phyloP scores from a whole-genome alignment of 2,888 invertebrate genomes.

The Lysandra coridon region DNA sequence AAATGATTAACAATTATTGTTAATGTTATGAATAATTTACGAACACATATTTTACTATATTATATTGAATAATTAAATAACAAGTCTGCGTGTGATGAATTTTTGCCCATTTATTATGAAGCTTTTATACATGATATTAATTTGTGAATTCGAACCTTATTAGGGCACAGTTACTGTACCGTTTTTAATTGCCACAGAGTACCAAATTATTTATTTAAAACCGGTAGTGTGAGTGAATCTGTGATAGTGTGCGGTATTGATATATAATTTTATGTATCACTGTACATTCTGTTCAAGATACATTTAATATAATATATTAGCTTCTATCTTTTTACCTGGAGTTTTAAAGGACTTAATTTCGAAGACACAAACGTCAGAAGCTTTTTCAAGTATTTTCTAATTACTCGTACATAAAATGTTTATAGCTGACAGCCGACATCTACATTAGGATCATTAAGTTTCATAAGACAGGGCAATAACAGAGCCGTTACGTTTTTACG shows the following conservation, averaged over 20 bases:
- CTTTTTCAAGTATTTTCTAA: background rate
- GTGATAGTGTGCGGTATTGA: no score
- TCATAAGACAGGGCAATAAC: background rate
- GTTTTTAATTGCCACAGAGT: no score
- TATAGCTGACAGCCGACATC: background rate
- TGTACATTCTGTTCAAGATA: no score
- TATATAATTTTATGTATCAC: no score
- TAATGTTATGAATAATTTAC: background rate
- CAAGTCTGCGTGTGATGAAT: background rate
- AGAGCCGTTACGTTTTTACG: background rate
- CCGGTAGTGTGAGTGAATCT: no score
- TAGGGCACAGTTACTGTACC: no score
- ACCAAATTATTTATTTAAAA: no score
- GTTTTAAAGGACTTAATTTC: no score
- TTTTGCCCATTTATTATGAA: background rate
- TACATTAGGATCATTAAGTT: constrained; percentile 12
- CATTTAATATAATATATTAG: no score
- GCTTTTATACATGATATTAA: no score
- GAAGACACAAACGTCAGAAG: background rate
- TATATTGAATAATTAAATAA: background rate
- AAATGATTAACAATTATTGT: background rate
- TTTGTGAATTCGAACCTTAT: no score
- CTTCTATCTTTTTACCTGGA: no score
- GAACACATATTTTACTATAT: background rate
- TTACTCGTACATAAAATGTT: background rate